phyloP scores from a whole-genome alignment of 2,888 invertebrate species.

The Agrochola lota region DNA sequence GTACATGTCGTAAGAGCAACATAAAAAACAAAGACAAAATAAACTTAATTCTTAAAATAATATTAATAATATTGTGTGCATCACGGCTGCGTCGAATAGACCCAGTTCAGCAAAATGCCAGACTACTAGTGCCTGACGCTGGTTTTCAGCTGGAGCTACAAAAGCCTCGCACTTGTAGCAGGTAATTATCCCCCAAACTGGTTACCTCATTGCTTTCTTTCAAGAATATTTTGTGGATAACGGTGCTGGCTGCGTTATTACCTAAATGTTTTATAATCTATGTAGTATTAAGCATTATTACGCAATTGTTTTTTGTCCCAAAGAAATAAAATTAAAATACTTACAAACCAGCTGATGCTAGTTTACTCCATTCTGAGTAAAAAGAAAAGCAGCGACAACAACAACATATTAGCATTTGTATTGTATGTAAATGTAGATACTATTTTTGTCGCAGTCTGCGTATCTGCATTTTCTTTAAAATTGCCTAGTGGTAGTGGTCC shows the following conservation, averaged over 20 bases:
- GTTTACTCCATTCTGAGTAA: neutral
- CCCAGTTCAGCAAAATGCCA: too few relatives aligned
- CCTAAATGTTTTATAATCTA: too few relatives aligned
- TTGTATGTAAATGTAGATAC: neutral
- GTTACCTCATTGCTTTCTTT: neutral
- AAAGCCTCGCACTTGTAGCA: neutral
- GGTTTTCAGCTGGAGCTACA: neutral
- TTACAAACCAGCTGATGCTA: neutral
- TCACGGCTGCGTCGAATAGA: neutral
- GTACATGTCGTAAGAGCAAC: neutral
- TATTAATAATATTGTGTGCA: neutral
- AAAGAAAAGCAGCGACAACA: neutral
- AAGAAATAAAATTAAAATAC: too few relatives aligned
- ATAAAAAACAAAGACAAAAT: neutral
- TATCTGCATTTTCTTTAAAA: slow-evolving; percentile 10
- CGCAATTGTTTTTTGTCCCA: too few relatives aligned
- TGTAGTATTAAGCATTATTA: too few relatives aligned
- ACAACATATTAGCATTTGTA: neutral
- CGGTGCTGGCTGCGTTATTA: too few relatives aligned
- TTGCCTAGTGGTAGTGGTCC: neutral
- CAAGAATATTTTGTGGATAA: too few relatives aligned
- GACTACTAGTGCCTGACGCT: neutral
- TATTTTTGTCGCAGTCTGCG: neutral
- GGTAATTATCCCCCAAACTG: neutral
- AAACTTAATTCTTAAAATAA: too few relatives aligned